Percentiles rank a stretch among this genome's conserved stretches.
Conservation (phyloP, 2,797 vertebrate genomes). For the Spheniscus humboldti region DNA sequence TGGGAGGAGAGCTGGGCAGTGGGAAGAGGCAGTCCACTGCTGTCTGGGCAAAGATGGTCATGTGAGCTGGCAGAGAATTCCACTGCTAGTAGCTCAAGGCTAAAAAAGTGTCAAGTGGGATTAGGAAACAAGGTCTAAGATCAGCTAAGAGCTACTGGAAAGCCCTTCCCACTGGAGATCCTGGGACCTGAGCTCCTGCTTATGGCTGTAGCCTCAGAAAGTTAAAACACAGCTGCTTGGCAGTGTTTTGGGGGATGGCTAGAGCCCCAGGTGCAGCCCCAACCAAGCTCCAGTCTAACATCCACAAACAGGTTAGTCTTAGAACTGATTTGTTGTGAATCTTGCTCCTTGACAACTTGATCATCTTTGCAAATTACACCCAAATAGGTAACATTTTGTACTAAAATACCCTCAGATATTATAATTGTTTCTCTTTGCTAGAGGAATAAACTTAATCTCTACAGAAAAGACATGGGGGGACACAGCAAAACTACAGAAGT, state of each 20-base stretch:
- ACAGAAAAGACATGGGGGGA: background rate
- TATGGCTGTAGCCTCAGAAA: background rate
- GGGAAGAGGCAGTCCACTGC: background rate
- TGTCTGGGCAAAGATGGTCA: background rate
- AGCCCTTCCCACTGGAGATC: background rate
- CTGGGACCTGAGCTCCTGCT: background rate
- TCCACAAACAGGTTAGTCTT: background rate
- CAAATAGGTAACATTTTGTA: background rate
- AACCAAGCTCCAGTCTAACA: background rate
- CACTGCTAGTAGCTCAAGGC: background rate
- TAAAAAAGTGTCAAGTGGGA: background rate
- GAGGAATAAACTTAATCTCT: background rate
- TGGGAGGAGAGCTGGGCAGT: accelerated
- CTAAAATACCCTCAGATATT: background rate
- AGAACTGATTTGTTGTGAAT: background rate
- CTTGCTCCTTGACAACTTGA: background rate
- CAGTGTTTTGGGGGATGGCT: background rate
- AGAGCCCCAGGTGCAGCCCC: background rate
- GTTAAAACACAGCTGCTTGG: background rate
- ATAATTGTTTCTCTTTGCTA: background rate
- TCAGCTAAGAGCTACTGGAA: background rate
- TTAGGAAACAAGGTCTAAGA: background rate
- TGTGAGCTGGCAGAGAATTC: background rate
- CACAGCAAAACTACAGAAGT: background rate
- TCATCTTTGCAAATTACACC: background rate